Conservation (phyloP, 2,888 invertebrate genomes). For the Glaucopsyche alexis region DNA sequence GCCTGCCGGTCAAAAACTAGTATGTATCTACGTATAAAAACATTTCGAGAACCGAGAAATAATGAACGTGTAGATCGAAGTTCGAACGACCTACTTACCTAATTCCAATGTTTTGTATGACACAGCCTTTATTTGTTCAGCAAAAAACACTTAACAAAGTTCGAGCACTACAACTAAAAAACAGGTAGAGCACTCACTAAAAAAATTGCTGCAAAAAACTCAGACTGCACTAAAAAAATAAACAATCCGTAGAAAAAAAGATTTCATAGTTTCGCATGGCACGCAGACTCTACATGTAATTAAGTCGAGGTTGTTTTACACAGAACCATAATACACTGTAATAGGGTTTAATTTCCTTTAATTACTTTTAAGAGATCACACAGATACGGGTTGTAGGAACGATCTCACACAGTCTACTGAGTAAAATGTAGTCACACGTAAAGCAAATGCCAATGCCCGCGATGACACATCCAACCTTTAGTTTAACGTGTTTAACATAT, state of each 20-base stretch:
- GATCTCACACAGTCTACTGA: conserved; percentile 57
- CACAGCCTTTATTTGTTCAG: conserved; percentile 28
- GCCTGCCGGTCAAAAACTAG: too few species aligned
- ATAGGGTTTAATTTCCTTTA: conserved; percentile 43
- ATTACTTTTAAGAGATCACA: conserved; percentile 35
- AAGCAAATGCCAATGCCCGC: conserved; percentile 26
- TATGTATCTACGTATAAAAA: not conserved
- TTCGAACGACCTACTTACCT: conserved; percentile 5
- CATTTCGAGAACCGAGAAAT: not conserved
- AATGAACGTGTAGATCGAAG: not conserved
- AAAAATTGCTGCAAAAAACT: not conserved
- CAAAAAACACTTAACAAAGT: conserved; percentile 14
- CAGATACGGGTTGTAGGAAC: conserved; percentile 53
- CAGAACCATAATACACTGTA: conserved; percentile 42
- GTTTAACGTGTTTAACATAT: conserved; percentile 29
- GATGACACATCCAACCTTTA: conserved; percentile 29
- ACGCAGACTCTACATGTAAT: conserved; percentile 62
- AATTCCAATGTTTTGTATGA: not conserved
- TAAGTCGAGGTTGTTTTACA: conserved; percentile 57
- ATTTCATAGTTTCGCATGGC: conserved; percentile 70
- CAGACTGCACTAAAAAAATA: conserved; percentile 28
- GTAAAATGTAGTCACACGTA: conserved; percentile 18
- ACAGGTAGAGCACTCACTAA: conserved; percentile 4
- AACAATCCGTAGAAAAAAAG: conserved; percentile 48
- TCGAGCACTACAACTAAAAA: conserved; percentile 11